phyloP scores from a whole-genome alignment of 1,140 invertebrate genomes.

The Stenopsyche tienmushanensis region DNA sequence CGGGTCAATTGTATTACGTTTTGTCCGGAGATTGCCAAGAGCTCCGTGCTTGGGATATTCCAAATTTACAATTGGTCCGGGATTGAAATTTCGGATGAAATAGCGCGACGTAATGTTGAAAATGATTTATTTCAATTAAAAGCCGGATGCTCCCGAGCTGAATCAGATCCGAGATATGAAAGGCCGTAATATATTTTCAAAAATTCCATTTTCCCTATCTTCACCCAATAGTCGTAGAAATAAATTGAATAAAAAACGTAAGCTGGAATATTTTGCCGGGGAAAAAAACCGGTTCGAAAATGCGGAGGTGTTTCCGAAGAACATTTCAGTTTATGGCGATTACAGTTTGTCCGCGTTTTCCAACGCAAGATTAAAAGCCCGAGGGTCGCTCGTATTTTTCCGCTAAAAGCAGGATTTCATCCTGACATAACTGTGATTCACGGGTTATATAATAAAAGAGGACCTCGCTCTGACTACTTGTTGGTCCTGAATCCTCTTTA shows the following conservation, averaged over 20 bases:
- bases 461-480: neutral
- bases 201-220: too few species aligned
- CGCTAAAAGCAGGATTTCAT: neutral
- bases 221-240: too few species aligned
- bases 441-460: neutral
- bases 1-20: constrained; percentile 14
- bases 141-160: too few species aligned
- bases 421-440: neutral
- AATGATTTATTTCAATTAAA: too few species aligned
- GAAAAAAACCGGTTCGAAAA: neutral
- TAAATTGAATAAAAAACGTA: neutral
- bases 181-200: too few species aligned
- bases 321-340: neutral
- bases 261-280: too few species aligned
- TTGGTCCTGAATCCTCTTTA: neutral
- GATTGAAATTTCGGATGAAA: neutral
- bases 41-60: neutral
- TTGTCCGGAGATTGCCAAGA: neutral
- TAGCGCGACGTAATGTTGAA: too few species aligned
- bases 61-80: neutral
- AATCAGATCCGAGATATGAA: too few species aligned
- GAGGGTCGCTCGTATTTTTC: neutral
- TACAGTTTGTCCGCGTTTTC: neutral
- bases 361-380: neutral
- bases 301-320: neutral